Base-by-base conservation (phyloP, 2,797 vertebrate genomes). In the Leptatherina wallacei region DNA sequence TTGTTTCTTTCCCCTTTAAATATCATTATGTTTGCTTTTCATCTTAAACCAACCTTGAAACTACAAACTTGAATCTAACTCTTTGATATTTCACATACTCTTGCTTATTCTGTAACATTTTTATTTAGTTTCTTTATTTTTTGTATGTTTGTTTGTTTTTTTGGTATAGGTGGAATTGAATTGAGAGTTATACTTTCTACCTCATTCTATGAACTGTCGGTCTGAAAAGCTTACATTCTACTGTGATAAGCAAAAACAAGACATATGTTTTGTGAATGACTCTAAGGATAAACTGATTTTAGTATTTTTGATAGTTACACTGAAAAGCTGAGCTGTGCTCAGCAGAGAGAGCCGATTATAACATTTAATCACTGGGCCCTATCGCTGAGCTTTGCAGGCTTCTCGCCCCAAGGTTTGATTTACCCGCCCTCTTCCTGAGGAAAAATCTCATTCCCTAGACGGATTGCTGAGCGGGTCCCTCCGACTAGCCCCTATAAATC, bases 381-480 rank as follows among this genome's bases (percentile, higher is more conserved):
- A 88, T 82, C 84, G 64, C 88, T 75, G 61, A 69, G 73, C 84
- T 86, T 1, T 89, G 89, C 72, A 13, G 91, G 89, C 91, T 79
- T 65, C 16, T 89, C 22, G 80, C 94, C 93, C 89, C 75, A 18
- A 60, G 71, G 88, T 85, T 92, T 95, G 94, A 95, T 95, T 95
- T 94, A 95, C 94, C 92, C 88, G 91, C 94, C 90, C 89, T 92
- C 93, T 91, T 90, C 85, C 89, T 77, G 27, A 80, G 88, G 81
- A 92, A 95, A 94, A 95, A 85, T 88, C 93, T 93, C 88, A 94
- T 95, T 94, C 93, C 87, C 83, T 78, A 95, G 95, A 95, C 84
- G 33, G 92, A 95, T 95, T 89, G 91, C 94, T 90, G 89, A 88
- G 91, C 89, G 74, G 93, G 90, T 78, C 90, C 89, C 92, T 92